Percentiles rank a stretch among this genome's conserved stretches.
Conservation (phyloP, 1,140 invertebrate species). For the Phymastichus coffea region DNA sequence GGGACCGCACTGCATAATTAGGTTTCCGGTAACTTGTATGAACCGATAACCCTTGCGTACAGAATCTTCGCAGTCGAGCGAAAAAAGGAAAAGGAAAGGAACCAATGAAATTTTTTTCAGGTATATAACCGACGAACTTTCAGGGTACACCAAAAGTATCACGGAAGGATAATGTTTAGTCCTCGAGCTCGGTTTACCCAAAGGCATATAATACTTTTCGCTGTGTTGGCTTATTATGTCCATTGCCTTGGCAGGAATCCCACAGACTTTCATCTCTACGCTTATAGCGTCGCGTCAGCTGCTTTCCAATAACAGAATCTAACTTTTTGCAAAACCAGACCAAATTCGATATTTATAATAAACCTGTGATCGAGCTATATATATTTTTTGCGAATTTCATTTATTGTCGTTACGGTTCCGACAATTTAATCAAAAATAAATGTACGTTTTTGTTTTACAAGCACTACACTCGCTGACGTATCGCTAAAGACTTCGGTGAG, state of each 20-base stretch:
- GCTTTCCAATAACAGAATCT: slow-evolving; percentile 5
- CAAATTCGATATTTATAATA: no score
- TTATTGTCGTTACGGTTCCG: no score
- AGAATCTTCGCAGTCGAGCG: background rate
- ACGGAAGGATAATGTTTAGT: background rate
- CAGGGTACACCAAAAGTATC: background rate
- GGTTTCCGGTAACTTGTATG: background rate
- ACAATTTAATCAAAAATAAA: no score
- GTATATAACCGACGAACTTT: background rate
- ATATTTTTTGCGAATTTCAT: no score
- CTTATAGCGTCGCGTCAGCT: background rate
- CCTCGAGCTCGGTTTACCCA: background rate
- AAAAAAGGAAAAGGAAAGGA: no score
- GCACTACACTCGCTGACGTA: no score
- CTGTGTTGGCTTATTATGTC: slow-evolving; percentile 17
- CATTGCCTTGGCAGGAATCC: slow-evolving; percentile 18
- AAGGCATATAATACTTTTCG: slow-evolving; percentile 13
- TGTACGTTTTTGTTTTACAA: no score
- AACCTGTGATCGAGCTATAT: no score
- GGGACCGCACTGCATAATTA: no score
- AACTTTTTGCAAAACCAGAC: slow-evolving; percentile 7
- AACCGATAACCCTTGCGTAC: background rate
- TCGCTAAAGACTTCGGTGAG: background rate
- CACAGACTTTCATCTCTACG: background rate
- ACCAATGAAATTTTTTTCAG: background rate